Conservation (phyloP, 2,113 vertebrate genomes). For the Pungitius pungitius region DNA sequence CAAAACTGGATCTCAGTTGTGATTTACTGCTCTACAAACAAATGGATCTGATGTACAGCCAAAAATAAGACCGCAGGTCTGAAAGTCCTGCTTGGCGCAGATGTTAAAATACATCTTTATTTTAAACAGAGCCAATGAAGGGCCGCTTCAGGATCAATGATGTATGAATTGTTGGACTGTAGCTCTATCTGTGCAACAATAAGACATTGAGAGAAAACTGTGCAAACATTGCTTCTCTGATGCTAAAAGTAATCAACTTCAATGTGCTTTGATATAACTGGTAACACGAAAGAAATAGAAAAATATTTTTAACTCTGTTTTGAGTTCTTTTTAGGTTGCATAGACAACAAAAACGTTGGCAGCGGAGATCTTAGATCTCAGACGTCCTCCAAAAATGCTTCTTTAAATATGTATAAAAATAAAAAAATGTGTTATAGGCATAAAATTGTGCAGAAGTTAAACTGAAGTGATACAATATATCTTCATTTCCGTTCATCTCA, state of each 20-base stretch:
- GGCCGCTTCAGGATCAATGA: neutral
- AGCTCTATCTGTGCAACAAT: neutral
- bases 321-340: neutral
- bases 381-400: neutral
- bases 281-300: neutral
- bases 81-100: neutral
- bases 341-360: neutral
- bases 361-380: neutral
- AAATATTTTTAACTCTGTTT: neutral
- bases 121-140: slow-evolving; percentile 29
- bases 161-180: neutral
- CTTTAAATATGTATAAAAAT: neutral
- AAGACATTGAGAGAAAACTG: neutral
- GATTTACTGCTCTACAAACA: slow-evolving; percentile 15
- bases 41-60: slow-evolving; percentile 27
- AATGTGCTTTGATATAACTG: neutral
- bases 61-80: slow-evolving; percentile 27
- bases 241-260: neutral
- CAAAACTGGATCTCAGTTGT: slow-evolving; percentile 8
- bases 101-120: slow-evolving; percentile 16
- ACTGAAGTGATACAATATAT: neutral
- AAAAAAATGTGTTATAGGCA: neutral
- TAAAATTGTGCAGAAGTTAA: neutral
- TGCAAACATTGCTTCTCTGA: neutral
- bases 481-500: neutral